Evolutionary conservation across 2,888 invertebrate genomes (phyloP), one percentile per base, ranked within the genome.

Genomic region (Cheiracanthium punctorium): DNA sequence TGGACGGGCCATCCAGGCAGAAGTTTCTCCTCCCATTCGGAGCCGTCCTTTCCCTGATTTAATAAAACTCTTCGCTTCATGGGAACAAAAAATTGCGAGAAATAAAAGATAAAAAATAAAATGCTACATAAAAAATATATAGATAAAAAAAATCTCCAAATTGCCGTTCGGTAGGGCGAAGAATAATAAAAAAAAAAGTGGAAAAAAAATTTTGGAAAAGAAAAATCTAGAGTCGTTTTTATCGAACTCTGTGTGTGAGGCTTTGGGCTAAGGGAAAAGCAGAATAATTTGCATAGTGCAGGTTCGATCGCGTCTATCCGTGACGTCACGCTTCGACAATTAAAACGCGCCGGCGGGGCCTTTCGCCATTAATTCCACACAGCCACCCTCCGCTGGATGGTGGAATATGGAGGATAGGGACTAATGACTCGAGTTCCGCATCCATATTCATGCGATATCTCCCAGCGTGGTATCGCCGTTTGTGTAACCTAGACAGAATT

Each of bases 261-360:
- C 33, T 41, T 48, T 20, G 32, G 71, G 75, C 82, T 72, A 72
- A 72, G 24, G 84, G 64, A 79, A 85, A 85, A 77, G 52, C 77
- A 33, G 84, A 85, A 85, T 85, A 73, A 85, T 85, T 85, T 85
- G 79, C 84, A 85, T 85, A 85, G 79, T 74, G 71, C 69, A 73
- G 79, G 73, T 85, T 85, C 84, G 84, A 85, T 85, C 79, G 79
- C 69, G 75, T 70, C 70, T 30, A 37, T 70, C 29, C 70, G 37
- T 82, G 84, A 85, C 84, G 84, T 85, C 84, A 85, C 79, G 74
- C 37, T 73, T 64, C 73, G 84, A 85, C 84, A 85, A 85, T 85
- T 85, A 85, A 85, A 85, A 85, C 84, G 69, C 84, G 84, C 84
- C 84, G 73, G 74, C 69, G 84, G 84, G 84, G 79, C 79, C 41